Evolutionary conservation across 2,888 invertebrate genomes (phyloP), one percentile per base, ranked within the genome.

Genomic region (Ischnura elegans): DNA sequence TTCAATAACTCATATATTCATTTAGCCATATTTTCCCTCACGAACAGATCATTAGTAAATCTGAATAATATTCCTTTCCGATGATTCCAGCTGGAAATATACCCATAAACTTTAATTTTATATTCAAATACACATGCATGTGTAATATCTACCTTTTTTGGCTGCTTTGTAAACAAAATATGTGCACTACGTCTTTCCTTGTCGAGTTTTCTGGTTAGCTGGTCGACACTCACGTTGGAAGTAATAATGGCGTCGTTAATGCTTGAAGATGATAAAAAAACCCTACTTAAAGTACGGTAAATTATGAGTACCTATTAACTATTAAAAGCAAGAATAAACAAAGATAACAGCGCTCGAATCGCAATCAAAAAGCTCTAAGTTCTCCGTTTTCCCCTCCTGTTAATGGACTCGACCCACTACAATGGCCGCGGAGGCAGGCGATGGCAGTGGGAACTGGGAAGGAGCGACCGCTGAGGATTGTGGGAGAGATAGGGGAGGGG

Each of bases 371-470:
- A 43, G 66, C 42, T 61, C 90, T 90, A 66, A 90, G 61, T 90
- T 43, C 90, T 61, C 42, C 29, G 42, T 16, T 66, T 43, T 43
- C 90, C 90, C 84, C 93, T 36, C 93, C 85, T 85, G 21, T 42
- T 76, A 55, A 86, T 93, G 85, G 85, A 86, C 86, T 94, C 95
- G 95, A 94, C 96, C 96, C 96, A 96, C 96, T 96, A 96, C 96
- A 94, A 95, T 93, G 94, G 93, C 94, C 96, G 96, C 96, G 95
- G 96, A 94, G 94, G 95, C 95, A 94, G 93, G 96, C 95, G 96
- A 95, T 94, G 95, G 95, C 95, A 96, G 96, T 96, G 96, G 95
- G 94, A 95, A 96, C 96, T 96, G 96, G 95, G 94, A 95, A 95
- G 94, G 85, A 94, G 93, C 93, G 95, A 95, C 95, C 93, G 95